These are phyloP conservation scores for Eucidaris tribuloides DNA, from an alignment of 35 echinoderm and acorn worm genomes.

Conservation along the genomic window DNA sequence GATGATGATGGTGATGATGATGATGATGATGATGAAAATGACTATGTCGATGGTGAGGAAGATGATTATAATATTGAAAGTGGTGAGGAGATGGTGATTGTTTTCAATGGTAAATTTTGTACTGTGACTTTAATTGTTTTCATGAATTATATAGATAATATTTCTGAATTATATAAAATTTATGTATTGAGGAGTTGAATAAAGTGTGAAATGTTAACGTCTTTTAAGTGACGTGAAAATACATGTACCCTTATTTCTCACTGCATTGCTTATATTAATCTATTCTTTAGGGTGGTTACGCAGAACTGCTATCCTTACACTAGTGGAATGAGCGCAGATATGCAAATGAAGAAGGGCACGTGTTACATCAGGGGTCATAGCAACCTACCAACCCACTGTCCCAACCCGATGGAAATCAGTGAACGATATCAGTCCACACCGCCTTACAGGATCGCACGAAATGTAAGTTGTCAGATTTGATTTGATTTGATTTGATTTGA, in stretches of 20 bases:
- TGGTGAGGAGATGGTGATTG: not conserved
- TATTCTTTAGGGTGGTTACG: slow-evolving; percentile 64
- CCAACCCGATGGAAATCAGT: slow-evolving; percentile 16
- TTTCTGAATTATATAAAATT: too few species aligned
- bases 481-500: too few species aligned
- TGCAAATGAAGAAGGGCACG: slow-evolving; percentile 73
- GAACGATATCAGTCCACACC: slow-evolving; percentile 71
- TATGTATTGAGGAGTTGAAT: too few species aligned
- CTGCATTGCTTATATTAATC: too few species aligned
- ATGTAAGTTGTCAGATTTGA: slow-evolving; percentile 75
- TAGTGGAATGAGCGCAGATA: slow-evolving; percentile 58
- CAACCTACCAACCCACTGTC: slow-evolving; percentile 30
- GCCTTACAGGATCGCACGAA: slow-evolving; percentile 74
- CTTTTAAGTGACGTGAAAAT: too few species aligned
- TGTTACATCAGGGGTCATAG: slow-evolving; percentile 59
- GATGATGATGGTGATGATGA: not conserved
- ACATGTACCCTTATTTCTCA: too few species aligned
- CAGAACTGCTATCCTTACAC: slow-evolving; percentile 86
- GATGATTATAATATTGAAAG: not conserved
- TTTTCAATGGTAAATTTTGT: too few species aligned
- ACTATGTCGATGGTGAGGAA: not conserved
- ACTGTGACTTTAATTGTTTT: too few species aligned
- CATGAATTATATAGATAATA: too few species aligned
- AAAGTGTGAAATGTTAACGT: too few species aligned
- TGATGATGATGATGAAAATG: too few species aligned